phyloP scores from a whole-genome alignment of 2,888 invertebrate genomes.

The Leptopilina myrica region DNA sequence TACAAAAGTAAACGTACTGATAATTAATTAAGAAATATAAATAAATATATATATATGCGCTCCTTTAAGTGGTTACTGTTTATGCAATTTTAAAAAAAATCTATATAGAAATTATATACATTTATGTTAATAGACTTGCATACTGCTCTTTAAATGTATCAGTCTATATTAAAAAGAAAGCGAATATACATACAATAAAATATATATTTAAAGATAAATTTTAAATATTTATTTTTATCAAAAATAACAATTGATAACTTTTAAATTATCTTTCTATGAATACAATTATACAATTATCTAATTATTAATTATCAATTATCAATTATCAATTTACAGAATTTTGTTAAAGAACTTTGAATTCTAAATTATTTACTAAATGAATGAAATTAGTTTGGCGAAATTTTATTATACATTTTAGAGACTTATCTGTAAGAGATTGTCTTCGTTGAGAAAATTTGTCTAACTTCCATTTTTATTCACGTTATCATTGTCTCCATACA shows the following conservation, averaged over 20 bases:
- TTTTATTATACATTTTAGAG: no score
- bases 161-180: conserved; percentile 12
- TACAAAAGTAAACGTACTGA: conserved; percentile 37
- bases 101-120: conserved; percentile 33
- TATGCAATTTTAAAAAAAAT: conserved; percentile 29
- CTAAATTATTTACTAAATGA: no score
- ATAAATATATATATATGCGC: conserved; percentile 23
- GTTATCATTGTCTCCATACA: not conserved
- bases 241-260: not conserved
- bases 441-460: not conserved
- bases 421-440: no score
- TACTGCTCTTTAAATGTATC: conserved; percentile 34
- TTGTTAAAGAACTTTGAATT: no score
- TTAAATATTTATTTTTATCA: conserved; percentile 7
- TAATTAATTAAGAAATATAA: conserved; percentile 36
- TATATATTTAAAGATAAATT: conserved; percentile 39
- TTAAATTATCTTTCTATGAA: not conserved
- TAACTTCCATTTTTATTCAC: not conserved
- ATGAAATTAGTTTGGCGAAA: no score
- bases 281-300: not conserved
- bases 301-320: not conserved
- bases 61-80: conserved; percentile 36
- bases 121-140: conserved; percentile 38
- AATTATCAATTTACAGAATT: no score
- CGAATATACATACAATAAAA: conserved; percentile 21